Evolutionary conservation across 2,797 vertebrate genomes (phyloP), one percentile per base, ranked within the genome.

Genomic region (Phrynocephalus guinanensis): DNA sequence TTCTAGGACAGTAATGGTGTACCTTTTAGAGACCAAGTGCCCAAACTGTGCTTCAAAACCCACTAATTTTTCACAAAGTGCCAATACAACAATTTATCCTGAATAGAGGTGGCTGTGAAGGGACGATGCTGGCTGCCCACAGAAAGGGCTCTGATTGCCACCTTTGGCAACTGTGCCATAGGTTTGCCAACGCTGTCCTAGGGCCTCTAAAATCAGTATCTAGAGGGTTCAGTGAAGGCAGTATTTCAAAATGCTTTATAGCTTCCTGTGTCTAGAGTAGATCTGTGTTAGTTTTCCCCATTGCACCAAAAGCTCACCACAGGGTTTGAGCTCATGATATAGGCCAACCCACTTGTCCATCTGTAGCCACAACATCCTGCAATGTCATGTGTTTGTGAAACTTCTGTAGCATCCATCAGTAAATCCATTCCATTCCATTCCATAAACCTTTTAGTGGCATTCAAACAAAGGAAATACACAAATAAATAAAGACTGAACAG

Each of bases 151-250:
- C 33, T 33, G 33, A 33, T 33, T 33, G 33, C 33, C 33, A 33
- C 33, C 33, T 33, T 33, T 33, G 33, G 33, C 33, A 33, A 33
- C 33, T 33, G 33, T 33, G 33, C 33, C 33, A 33, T 33, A 33
- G 33, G 33, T 33, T 33, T 33, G 33, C 33, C 33, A 33, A 33
- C 1, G 2, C 33, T 33, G 33, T 33, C 89, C 90, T 2, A 90
- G 72, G 82, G 5, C 79, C 66, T 89, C 28, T 90, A 33, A 93
- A 93, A 56, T 76, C 76, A 87, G 63, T 90, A 87, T 48, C 78
- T 83, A 38, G 6, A 90, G 6, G 1, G 87, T 89, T 90, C 73
- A 87, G 66, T 92, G 91, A 90, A 87, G 76, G 76, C 1, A 63
- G 5, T 13, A 73, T 87, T 93, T 84, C 30, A 38, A 13, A 78